Evolutionary conservation across 2,113 vertebrate species (phyloP), one percentile per base, ranked within the genome.

Genomic region (Solea solea): DNA sequence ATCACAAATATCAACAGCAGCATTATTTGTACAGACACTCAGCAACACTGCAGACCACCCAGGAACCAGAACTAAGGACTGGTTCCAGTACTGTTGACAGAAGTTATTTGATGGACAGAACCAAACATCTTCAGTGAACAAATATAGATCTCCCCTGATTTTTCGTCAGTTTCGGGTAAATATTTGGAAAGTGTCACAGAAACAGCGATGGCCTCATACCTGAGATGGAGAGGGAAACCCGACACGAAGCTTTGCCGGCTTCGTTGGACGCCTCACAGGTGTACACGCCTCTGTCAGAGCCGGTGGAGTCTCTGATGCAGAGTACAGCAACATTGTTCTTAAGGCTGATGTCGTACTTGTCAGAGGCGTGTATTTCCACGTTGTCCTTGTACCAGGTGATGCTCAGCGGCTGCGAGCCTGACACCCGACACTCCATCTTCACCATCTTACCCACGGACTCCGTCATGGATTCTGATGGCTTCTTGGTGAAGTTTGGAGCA

Each of bases 401-500:
- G 12, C 81, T 92, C 60, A 99, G 87, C n/a, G 97, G 97, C 50
- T 96, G 95, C 54, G 97, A 96, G 70, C 97, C 97, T 0, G 97
- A 93, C 73, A 98, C 91, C 48, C 87, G 94, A 9, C 93, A 93
- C 84, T 99, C 97, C 21, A 99, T 94, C 91, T 93, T 96, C 81
- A 99, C 90, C 0, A 91, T 84, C 50, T 94, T 96, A 40, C 96
- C 96, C 81, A 92, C 94, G 25, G 92, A 93, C 75, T 97, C 96
- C 88, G 94, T 91, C 67, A 97, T 88, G 14, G 92, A 94, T 91
- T 97, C 96, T 2, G 95, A 93, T 0, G 95, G 93, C 77, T 93
- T 97, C 92, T 95, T 98, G 54, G 95, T 97, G 92, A 99, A 99
- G 81, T 81, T 93, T 60, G 97, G 97, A 80, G 96, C 95, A 50